Evolutionary conservation across 2,113 vertebrate genomes (phyloP).

Genomic region (Nyctibius bracteatus): DNA sequence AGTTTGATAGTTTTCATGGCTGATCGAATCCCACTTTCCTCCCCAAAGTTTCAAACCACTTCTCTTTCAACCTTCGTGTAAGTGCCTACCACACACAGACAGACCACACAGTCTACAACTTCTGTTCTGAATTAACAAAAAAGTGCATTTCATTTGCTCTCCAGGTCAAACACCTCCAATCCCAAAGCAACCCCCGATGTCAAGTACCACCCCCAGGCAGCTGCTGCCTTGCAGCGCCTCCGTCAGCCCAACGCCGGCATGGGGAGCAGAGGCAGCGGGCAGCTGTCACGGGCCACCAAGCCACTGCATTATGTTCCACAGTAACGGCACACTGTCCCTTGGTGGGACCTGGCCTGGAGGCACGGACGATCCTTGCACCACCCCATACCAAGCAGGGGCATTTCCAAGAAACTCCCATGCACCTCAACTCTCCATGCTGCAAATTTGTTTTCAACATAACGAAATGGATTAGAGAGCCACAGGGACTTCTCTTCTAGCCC

Average conservation of each 20-base stretch:
- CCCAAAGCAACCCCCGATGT: neutral
- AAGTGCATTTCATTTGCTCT: neutral
- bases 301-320: neutral
- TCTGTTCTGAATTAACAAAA: neutral
- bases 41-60: neutral
- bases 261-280: accelerated
- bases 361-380: accelerated
- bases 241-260: accelerated
- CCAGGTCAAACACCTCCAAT: neutral
- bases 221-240: neutral
- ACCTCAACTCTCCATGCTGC: neutral
- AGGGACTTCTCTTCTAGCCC: neutral
- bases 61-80: neutral
- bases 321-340: accelerated
- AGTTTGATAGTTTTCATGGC: neutral
- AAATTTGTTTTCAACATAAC: neutral
- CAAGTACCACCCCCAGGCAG: neutral
- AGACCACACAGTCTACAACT: neutral
- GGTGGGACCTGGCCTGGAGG: neutral
- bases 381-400: accelerated
- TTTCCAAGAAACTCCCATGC: neutral
- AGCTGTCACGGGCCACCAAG: neutral
- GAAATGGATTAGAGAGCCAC: neutral
- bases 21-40: neutral
- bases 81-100: neutral